Base-by-base conservation (phyloP, 2,113 vertebrate genomes). In the Neogobius melanostomus region DNA sequence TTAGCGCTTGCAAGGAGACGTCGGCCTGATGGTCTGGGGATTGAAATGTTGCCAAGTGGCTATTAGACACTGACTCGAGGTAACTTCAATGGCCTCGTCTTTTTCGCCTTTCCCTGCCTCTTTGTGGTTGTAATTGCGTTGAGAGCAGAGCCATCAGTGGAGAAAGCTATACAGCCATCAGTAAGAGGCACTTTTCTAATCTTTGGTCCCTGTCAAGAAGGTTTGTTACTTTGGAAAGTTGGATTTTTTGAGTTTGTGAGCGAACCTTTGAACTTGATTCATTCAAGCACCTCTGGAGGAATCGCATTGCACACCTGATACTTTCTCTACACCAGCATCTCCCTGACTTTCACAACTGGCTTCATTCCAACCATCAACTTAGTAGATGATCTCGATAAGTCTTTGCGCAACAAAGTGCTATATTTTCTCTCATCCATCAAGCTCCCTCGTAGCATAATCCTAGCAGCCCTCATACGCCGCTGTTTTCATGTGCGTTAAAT, bases 141-240 rank as follows among this genome's bases (percentile, higher is more conserved):
- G 51, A 86, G 68, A 74, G 82, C 59, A 64, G 67, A 56, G 16
- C 72, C 64, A 68, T 71, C 51, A 76, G 45, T 74, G 8, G 36
- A 8, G 11, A 68, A 10, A 60, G 76, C 65, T 74, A 50, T 69
- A 68, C 64, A 8, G 28, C 51, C 43, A 75, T 80, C 74, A 54
- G 59, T 44, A 8, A 67, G 74, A 78, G 69, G 52, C 76, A 54
- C 70, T 83, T 81, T 52, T n/a, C 65, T 83, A 83, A 88, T 86
- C 82, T 76, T n/a, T 51, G 44, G 76, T 85, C 77, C 71, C 59
- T 61, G 7, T 7, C 9, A 8, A 36, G 68, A 81, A 74, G 86
- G 83, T 85, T 85, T 85, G 72, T 70, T 49, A 46, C 74, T 73
- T 72, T 64, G 70, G 77, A 66, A 70, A 59, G 57, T 64, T 69